phyloP scores from a whole-genome alignment of 2,797 vertebrate species.

The Acanthurus tractus region DNA sequence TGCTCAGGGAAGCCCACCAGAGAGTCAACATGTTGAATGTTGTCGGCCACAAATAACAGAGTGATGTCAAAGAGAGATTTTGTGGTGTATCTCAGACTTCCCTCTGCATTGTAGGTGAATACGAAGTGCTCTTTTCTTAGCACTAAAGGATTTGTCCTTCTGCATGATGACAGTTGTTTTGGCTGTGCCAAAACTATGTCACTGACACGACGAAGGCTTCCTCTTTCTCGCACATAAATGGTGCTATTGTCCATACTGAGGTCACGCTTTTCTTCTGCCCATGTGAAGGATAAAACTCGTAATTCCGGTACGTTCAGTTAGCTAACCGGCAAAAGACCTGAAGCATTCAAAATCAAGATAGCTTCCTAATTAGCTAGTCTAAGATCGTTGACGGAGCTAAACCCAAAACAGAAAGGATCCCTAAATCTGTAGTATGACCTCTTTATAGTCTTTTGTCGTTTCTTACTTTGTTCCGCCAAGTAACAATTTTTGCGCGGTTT shows the following conservation, averaged over 20 bases:
- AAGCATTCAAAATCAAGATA: background rate
- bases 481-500: background rate
- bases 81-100: slow-evolving; percentile 92
- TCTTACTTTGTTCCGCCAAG: background rate
- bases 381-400: background rate
- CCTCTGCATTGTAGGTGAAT: slow-evolving; percentile 94
- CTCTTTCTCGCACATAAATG: slow-evolving; percentile 92
- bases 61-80: slow-evolving; percentile 93
- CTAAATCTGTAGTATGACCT: rapidly evolving
- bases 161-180: slow-evolving; percentile 70
- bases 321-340: background rate
- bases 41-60: slow-evolving; percentile 92
- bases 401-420: background rate
- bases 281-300: background rate
- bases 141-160: slow-evolving; percentile 80
- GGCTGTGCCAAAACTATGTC: slow-evolving; percentile 75
- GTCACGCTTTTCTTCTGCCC: slow-evolving; percentile 25
- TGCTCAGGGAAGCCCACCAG: slow-evolving; percentile 96
- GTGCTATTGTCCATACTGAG: slow-evolving; percentile 68
- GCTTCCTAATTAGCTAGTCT: slow-evolving; percentile 23
- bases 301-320: slow-evolving; percentile 12
- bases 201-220: slow-evolving; percentile 86
- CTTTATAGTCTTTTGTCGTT: background rate
- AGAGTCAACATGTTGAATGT: slow-evolving; percentile 94
- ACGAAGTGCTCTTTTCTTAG: slow-evolving; percentile 91